Evolutionary conservation across 1,140 invertebrate species (phyloP), one percentile per base, ranked within the genome.

Genomic region (Drosophila nannoptera): DNA sequence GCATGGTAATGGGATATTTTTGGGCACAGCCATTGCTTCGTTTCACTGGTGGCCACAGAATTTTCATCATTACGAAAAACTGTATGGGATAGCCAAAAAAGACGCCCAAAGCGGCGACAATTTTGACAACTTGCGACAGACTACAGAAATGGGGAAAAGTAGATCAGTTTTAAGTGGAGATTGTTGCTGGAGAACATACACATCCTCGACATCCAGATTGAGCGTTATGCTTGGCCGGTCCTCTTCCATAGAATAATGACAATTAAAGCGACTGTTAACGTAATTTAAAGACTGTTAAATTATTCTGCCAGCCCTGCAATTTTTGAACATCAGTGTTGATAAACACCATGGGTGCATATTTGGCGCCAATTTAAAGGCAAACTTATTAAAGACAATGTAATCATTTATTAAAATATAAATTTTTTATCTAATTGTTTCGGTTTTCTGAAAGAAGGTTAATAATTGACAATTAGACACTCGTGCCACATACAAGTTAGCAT

Each of bases 61-160:
- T 93, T 31, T 92, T 92, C 22, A 93, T 90, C 40, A 96, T 94
- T 2, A 97, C 95, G 88, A 97, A 97, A 76, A 97, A 94, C 90
- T 97, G 96, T 49, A 98, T 90, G n/a, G 94, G 93, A 90, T 95
- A 97, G 0, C 94, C 93, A 52, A 96, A 90, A 71, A 96, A 92
- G 69, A 97, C 94, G 12, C 94, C 94, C 5, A 95, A 49, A 0
- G 94, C 93, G 88, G 96, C 95, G 16, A 94, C 91, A 2, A 95
- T 75, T 90, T 92, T 90, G 54, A 93, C 90, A 69, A 91, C 84
- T 72, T 93, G 91, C 4, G 92, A 91, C 59, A 93, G 89, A 12
- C 93, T 93, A 83, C 9, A 89, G 12, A 12, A 22, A 14, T 0
- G 5, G 0, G 14, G 14, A 4, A 5, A 48, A 6, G 14, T 43